Base-by-base conservation (phyloP, 1,140 invertebrate species). In the Octopus sinensis region DNA sequence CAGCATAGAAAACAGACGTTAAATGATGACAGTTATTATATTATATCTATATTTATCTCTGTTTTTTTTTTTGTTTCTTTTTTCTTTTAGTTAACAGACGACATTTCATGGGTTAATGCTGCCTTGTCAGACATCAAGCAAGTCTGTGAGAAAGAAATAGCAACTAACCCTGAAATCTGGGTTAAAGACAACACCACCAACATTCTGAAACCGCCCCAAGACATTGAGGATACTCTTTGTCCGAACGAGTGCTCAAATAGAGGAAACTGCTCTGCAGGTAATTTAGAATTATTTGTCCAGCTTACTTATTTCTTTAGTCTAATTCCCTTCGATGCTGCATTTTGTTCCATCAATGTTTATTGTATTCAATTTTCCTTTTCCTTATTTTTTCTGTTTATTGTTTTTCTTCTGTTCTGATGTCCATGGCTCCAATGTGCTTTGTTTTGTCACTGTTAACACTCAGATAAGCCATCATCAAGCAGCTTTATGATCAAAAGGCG, bases 61-160 rank as follows among this genome's bases (percentile, higher is more conserved):
- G 30, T 71, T 71, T n/a, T 1, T 71, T 71, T 71, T 71, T 71
- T 4, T 71, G n/a, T n/a, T n/a, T n/a, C n/a, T 77, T n/a, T 77
- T 51, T 0, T 68, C 1, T 80, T 80, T 80, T 81, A 87, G 87
- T 78, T 88, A 6, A 83, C 85, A 12, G 86, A 86, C 78, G 83
- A 83, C 10, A 79, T 71, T 76, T 62, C 75, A 5, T 88, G 85
- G 84, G 82, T 82, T 9, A 17, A 43, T 13, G 77, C 84, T 13
- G 81, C 85, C 1, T 62, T 87, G 53, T 79, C 83, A 5, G 86
- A 83, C 17, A 30, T 88, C 6, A 82, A 86, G n/a, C 79, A 85
- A 62, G 84, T 86, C n/a, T 88, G 87, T 81, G 17, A 79, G 6
- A 80, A 83, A 13, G 83, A 86, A n/a, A 23, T 88, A 10, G 79